A percentile compares a stretch with the other conserved stretches of the same genome.
Evolutionary conservation across 2,113 vertebrate species (phyloP).

Genomic region (Ornithorhynchus anatinus): DNA sequence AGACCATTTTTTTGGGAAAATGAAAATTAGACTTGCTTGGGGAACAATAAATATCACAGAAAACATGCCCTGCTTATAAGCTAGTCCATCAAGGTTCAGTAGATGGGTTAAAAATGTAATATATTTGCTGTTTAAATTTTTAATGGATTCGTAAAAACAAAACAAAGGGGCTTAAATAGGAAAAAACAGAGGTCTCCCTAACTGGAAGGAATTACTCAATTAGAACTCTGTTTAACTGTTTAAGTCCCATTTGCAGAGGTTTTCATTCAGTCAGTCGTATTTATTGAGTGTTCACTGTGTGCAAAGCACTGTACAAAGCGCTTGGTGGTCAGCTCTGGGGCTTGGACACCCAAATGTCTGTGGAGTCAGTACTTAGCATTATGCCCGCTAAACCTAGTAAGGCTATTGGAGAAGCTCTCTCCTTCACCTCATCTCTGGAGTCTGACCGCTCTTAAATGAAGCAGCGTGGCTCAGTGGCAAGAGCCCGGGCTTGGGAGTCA

Average conservation of each 20-base stretch:
- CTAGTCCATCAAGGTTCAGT: neutral
- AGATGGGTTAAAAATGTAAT: conserved; percentile 43
- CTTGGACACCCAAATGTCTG: too few relatives aligned
- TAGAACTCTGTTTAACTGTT: conserved; percentile 38
- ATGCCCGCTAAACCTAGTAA: too few relatives aligned
- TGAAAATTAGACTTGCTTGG: conserved; percentile 47
- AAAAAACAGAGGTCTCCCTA: conserved; percentile 59
- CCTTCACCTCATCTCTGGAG: too few relatives aligned
- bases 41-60: conserved; percentile 36
- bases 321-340: too few relatives aligned
- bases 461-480: too few relatives aligned
- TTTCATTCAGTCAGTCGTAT: too few relatives aligned
- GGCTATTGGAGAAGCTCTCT: too few relatives aligned
- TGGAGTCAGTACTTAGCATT: too few relatives aligned
- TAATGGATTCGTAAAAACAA: conserved; percentile 59
- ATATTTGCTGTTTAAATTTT: conserved; percentile 45
- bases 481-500: too few relatives aligned
- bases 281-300: too few relatives aligned
- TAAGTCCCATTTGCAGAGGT: conserved; percentile 20
- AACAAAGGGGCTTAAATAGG: conserved; percentile 53
- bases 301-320: too few relatives aligned
- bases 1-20: conserved; percentile 32
- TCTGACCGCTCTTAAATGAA: too few relatives aligned
- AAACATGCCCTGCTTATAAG: conserved; percentile 39
- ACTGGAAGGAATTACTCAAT: conserved; percentile 43